These are phyloP conservation scores for Prosapia bicincta DNA, from an alignment of 2,888 invertebrate genomes.

Conservation along the genomic window DNA sequence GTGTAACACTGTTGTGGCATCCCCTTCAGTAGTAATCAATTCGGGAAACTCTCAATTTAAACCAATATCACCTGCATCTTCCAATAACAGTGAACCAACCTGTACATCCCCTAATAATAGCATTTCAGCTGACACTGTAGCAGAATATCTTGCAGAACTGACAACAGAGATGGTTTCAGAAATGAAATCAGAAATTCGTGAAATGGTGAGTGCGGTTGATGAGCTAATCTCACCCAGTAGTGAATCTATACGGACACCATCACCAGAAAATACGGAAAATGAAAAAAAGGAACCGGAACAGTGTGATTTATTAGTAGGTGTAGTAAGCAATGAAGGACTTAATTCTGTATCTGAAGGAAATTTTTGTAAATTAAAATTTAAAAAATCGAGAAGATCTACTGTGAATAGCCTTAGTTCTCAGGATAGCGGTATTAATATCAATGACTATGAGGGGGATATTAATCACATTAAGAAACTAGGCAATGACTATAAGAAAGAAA, in stretches of 20 bases:
- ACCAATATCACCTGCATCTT: not conserved
- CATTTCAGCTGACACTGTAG: slow-evolving; percentile 61
- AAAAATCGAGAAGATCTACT: slow-evolving; percentile 21
- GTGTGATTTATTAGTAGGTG: slow-evolving; percentile 1
- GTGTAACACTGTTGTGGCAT: not conserved
- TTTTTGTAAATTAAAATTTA: slow-evolving; percentile 20
- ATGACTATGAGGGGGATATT: slow-evolving; percentile 22
- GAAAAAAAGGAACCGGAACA: not conserved
- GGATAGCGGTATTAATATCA: slow-evolving; percentile 52
- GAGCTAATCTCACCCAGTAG: slow-evolving; percentile 58
- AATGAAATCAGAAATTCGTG: slow-evolving; percentile 72
- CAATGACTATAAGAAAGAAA: not conserved
- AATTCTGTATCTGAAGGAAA: slow-evolving; percentile 20
- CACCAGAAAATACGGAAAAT: slow-evolving; percentile 4
- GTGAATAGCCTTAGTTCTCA: slow-evolving; percentile 55
- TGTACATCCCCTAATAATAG: slow-evolving; percentile 15
- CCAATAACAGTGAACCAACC: not conserved
- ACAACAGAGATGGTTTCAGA: slow-evolving; percentile 76
- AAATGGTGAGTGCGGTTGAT: slow-evolving; percentile 66
- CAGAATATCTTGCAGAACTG: slow-evolving; percentile 73
- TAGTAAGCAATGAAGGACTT: slow-evolving; percentile 10
- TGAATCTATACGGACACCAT: slow-evolving; percentile 13
- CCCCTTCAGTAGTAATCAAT: not conserved
- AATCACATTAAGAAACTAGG: not conserved
- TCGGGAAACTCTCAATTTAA: not conserved